Evolutionary conservation across 2,797 vertebrate genomes (phyloP), one percentile per base, ranked within the genome.

Genomic region (Streptopelia turtur): DNA sequence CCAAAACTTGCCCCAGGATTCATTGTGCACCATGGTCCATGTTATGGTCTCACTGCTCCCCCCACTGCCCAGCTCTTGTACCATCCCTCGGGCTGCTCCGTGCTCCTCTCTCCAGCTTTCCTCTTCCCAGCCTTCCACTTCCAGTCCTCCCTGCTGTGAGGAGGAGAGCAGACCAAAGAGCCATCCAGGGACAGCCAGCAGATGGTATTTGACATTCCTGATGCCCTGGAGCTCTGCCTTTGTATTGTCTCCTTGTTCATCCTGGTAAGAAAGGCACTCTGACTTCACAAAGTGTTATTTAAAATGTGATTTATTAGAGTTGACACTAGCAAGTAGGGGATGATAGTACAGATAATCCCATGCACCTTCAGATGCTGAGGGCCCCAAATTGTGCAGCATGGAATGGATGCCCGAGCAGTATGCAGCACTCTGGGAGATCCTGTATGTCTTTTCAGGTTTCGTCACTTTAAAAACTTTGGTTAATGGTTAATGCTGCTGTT

Each of bases 371-470:
- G 33, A 43, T 33, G 28, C 35, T 43, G 33, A 45, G 23, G 24
- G 45, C 28, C 52, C 25, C 31, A 45, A 9, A 31, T 3, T 27
- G 10, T 60, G 69, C 50, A 57, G 27, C 74, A 16, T 6, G 3
- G 9, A 28, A 10, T 10, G 56, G 27, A 2, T 47, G 28, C 23
- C 11, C 0, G 4, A 49, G 20, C 64, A 68, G n/a, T 39, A 10
- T 0, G 9, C 30, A 55, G 35, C 70, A 18, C 3, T 2, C 11
- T 4, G 3, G 10, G 68, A 85, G 8, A 64, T 6, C 30, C 23
- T 2, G 0, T 3, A 0, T 5, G 13, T 50, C 33, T 41, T 49
- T 47, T n/a, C 25, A 53, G 15, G 16, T 43, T 57, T 78, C 23
- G 3, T 31, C 41, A 43, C 16, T 70, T 77, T 27, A 22, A 74